These are phyloP conservation scores for Petrolisthes manimaculis DNA, from an alignment of 2,888 invertebrate species.

Conservation along the genomic window DNA sequence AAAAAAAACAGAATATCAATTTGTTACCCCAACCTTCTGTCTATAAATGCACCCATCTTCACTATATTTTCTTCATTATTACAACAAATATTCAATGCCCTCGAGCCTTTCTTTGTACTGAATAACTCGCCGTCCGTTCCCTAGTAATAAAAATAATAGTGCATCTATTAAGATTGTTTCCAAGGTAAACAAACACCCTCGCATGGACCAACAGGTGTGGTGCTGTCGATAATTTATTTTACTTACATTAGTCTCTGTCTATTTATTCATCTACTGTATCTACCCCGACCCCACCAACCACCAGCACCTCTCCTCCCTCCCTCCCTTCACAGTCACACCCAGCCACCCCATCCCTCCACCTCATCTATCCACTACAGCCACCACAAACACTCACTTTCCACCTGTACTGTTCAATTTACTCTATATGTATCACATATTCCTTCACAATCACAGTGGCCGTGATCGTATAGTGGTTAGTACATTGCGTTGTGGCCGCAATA, in stretches of 20 bases:
- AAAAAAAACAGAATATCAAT: no score
- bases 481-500: conserved; percentile 69
- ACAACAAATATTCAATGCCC: no score
- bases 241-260: background rate
- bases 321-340: background rate
- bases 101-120: no score
- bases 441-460: conserved; percentile 66
- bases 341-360: no score
- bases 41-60: no score
- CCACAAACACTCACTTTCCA: background rate
- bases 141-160: no score
- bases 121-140: no score
- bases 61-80: no score
- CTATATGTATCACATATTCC: background rate
- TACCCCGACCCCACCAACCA: background rate
- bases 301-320: background rate
- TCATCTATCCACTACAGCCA: background rate
- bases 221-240: background rate
- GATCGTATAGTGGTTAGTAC: conserved; percentile 69
- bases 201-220: no score
- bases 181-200: no score
- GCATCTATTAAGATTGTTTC: no score
- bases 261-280: background rate
- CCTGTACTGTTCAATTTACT: background rate
- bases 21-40: no score